Evolutionary conservation across 2,888 invertebrate genomes (phyloP).

Genomic region (Cosmia pyralina): DNA sequence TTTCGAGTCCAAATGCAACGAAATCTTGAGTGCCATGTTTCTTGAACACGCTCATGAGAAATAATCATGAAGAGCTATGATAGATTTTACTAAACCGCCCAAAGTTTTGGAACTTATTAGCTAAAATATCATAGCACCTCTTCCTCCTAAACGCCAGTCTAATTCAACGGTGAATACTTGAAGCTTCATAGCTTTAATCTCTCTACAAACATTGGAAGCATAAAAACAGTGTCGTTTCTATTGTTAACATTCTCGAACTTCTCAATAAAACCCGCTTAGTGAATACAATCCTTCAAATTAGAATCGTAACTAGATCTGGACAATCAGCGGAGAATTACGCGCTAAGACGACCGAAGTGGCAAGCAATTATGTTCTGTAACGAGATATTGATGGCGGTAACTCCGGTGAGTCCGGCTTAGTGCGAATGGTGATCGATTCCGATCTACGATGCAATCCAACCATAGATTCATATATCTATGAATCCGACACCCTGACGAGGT

Average conservation of each 20-base stretch:
- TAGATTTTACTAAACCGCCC: background rate
- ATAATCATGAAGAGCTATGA: background rate
- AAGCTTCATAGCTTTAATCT: conserved; percentile 2
- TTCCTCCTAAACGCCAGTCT: background rate
- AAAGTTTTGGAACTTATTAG: background rate
- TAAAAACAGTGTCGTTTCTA: background rate
- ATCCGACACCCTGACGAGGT: conserved; percentile 7
- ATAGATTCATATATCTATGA: too few relatives aligned
- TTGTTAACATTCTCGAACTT: background rate
- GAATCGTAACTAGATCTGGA: conserved; percentile 20
- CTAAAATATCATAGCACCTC: background rate
- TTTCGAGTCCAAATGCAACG: background rate
- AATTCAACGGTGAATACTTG: background rate
- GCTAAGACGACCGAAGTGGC: conserved; percentile 27
- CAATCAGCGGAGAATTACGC: conserved; percentile 23
- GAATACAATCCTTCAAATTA: conserved; percentile 22
- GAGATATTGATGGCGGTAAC: conserved; percentile 41
- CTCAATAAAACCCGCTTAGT: conserved; percentile 7
- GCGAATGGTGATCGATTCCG: conserved; percentile 19
- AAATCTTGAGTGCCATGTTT: background rate
- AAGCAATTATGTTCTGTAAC: conserved; percentile 49
- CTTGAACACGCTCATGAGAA: background rate
- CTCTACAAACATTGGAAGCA: background rate
- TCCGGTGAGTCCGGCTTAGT: conserved; percentile 13
- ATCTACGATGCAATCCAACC: conserved; percentile 12